These are phyloP conservation scores for Conomelus anceps DNA, from an alignment of 2,888 invertebrate genomes.

Conservation along the genomic window DNA sequence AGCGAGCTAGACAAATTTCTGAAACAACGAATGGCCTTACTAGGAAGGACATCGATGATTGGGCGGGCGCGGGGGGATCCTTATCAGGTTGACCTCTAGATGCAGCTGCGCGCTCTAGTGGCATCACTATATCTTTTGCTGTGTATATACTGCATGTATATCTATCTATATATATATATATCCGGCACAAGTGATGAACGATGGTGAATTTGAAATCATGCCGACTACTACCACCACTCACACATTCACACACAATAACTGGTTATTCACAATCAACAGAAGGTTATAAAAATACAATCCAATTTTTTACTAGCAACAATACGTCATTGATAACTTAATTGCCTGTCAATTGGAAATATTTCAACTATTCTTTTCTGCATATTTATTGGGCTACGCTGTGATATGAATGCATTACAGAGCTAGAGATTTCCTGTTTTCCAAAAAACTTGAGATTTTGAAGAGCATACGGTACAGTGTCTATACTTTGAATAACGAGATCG, in stretches of 20 bases:
- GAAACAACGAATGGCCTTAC: not conserved
- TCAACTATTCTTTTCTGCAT: not conserved
- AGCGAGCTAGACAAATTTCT: not conserved
- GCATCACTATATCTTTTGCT: no score
- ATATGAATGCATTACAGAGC: no score
- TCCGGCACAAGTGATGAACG: not conserved
- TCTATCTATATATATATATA: not conserved
- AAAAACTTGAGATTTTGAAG: no score
- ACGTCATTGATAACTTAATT: not conserved
- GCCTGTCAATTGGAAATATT: not conserved
- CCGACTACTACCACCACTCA: not conserved
- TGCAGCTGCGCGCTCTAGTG: not conserved
- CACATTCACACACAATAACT: not conserved
- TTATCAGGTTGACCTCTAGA: not conserved
- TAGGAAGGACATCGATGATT: constrained; percentile 2
- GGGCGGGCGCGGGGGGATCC: not conserved
- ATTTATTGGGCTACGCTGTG: no score
- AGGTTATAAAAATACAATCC: not conserved
- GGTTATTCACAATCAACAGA: not conserved
- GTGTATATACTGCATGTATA: no score
- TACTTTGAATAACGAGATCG: no score
- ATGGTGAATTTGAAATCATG: not conserved
- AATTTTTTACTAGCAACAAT: not conserved
- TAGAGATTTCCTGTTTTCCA: no score
- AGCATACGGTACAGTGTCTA: no score